Conservation (phyloP, 37 sponge, comb jelly and placozoan genomes). For the Beroe ovata region DNA sequence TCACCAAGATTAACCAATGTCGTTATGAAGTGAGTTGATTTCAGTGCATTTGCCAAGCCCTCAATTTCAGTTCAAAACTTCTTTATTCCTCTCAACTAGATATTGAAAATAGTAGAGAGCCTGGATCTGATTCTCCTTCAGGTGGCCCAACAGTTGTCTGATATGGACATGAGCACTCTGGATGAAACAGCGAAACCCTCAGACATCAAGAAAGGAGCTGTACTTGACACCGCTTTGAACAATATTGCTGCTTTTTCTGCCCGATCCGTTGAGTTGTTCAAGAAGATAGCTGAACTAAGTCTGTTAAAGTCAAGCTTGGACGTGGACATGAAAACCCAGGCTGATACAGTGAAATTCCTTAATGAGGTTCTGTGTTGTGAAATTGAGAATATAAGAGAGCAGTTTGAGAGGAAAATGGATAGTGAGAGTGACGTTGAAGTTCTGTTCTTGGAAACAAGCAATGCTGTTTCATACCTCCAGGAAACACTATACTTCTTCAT, state of each 20-base stretch:
- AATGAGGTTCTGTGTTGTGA: conserved; percentile 67
- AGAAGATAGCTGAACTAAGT: conserved; percentile 65
- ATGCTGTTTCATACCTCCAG: conserved; percentile 60
- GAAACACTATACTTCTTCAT: conserved; percentile 61
- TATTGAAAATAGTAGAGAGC: too few relatives aligned
- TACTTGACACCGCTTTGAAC: conserved; percentile 6
- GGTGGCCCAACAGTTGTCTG: conserved; percentile 16
- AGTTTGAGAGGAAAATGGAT: conserved; percentile 42
- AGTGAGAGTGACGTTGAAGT: conserved; percentile 6
- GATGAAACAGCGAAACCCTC: conserved; percentile 63
- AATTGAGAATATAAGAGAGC: conserved; percentile 31
- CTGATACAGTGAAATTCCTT: conserved; percentile 61
- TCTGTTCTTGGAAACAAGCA: conserved; percentile 50
- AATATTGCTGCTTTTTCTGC: conserved; percentile 38
- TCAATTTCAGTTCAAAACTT: not conserved
- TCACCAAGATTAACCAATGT: conserved; percentile 55
- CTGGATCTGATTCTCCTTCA: too few relatives aligned
- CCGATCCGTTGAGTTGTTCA: conserved; percentile 50
- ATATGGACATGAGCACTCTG: conserved; percentile 54
- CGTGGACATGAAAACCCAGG: conserved; percentile 61
- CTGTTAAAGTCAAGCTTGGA: conserved; percentile 54
- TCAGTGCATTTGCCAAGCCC: too few relatives aligned
- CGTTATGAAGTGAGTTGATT: not conserved
- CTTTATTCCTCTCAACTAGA: too few relatives aligned
- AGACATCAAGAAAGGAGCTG: conserved; percentile 8